phyloP scores from a whole-genome alignment of 2,113 vertebrate species.

The Garra rufa region DNA sequence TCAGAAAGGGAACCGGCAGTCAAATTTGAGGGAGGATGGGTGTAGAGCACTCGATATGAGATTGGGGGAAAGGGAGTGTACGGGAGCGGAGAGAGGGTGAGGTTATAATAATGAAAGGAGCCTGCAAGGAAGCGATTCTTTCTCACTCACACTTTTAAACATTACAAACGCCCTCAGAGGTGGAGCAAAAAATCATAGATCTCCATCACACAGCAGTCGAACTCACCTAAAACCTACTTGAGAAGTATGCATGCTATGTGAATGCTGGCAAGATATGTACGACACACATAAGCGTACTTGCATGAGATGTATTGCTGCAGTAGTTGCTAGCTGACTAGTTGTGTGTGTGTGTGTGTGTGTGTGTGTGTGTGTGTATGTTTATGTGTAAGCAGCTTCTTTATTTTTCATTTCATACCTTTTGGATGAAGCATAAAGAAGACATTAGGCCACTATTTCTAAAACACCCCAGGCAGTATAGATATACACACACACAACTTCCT shows the following conservation, averaged over 20 bases:
- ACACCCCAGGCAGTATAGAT: conserved; percentile 29
- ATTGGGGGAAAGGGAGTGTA: conserved; percentile 34
- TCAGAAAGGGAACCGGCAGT: conserved; percentile 60
- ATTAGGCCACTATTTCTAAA: background rate
- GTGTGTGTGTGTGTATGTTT: conserved; percentile 8
- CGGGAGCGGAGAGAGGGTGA: conserved; percentile 11
- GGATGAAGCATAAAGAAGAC: background rate
- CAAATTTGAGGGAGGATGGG: conserved; percentile 51
- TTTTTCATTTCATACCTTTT: background rate
- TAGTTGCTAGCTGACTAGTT: background rate
- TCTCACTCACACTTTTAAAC: conserved; percentile 45
- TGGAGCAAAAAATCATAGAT: conserved; percentile 29
- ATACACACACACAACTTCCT: conserved; percentile 56
- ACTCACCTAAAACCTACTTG: conserved; percentile 70
- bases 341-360: conserved; percentile 19
- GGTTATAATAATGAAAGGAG: conserved; percentile 54
- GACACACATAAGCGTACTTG: conserved; percentile 80
- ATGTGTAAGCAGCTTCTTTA: background rate
- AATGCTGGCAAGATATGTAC: conserved; percentile 84
- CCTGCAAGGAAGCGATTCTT: conserved; percentile 46
- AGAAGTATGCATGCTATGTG: conserved; percentile 89
- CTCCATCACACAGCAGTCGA: conserved; percentile 36
- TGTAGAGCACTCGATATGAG: conserved; percentile 39
- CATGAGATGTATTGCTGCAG: conserved; percentile 52
- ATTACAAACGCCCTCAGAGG: conserved; percentile 43